These are phyloP conservation scores for Mus pahari DNA, from an alignment of 2,113 vertebrate genomes.

Conservation along the genomic window DNA sequence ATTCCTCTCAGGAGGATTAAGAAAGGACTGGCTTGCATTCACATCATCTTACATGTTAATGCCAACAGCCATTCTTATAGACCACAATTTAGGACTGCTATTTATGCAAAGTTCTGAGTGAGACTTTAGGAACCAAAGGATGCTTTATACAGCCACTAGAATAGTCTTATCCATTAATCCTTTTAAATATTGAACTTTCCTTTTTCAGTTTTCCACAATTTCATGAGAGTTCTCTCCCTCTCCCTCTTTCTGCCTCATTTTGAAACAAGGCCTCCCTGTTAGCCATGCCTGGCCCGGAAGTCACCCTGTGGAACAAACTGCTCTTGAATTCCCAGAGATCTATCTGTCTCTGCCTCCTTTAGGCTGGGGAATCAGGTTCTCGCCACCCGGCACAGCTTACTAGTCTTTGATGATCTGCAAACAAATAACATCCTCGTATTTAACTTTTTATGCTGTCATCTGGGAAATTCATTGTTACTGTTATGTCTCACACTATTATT, in stretches of 20 bases:
- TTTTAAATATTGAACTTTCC: not conserved
- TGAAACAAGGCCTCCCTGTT: not conserved
- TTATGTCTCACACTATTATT: not conserved
- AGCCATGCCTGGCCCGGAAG: too few relatives aligned
- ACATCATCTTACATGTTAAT: not conserved
- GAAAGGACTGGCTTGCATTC: not conserved
- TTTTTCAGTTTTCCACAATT: not conserved
- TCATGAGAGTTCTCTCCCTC: not conserved
- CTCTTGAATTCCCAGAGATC: not conserved
- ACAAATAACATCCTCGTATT: not conserved
- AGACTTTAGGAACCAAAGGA: not conserved
- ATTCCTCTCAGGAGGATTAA: not conserved
- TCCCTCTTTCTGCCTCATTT: not conserved
- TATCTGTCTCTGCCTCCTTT: not conserved
- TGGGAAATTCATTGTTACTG: not conserved
- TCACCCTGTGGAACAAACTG: not conserved
- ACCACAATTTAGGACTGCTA: not conserved
- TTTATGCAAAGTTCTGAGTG: not conserved
- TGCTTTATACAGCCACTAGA: not conserved
- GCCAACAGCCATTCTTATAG: not conserved
- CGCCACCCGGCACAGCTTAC: not conserved
- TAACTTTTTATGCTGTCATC: not conserved
- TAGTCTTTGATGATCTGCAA: not conserved
- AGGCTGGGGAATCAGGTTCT: not conserved
- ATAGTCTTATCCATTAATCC: not conserved